Evolutionary conservation across 2,113 vertebrate species (phyloP).

Genomic region (Galbula dea): DNA sequence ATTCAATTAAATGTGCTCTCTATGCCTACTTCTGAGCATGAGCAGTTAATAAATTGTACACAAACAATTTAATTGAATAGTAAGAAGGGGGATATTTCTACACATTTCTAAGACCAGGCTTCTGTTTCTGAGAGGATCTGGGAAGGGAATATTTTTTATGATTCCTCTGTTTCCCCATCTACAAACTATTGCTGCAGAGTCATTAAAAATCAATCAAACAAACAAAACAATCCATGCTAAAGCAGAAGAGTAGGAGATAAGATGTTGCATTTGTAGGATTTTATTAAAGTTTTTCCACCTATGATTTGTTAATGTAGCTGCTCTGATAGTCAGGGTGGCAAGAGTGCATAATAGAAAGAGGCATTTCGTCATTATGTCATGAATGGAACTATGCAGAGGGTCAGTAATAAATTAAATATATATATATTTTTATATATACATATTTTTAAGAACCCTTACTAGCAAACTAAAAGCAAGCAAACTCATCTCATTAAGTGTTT

Average conservation of each 20-base stretch:
- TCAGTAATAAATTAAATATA: neutral
- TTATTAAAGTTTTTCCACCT: neutral
- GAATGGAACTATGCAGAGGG: neutral
- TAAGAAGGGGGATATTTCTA: neutral
- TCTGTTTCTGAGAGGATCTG: neutral
- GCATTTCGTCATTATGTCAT: neutral
- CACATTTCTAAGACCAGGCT: neutral
- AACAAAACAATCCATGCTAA: neutral
- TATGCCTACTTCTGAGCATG: neutral
- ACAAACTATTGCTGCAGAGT: neutral
- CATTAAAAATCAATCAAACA: neutral
- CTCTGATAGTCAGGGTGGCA: neutral
- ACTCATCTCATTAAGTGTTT: neutral
- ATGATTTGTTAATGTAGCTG: neutral
- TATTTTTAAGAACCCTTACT: neutral
- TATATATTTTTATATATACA: neutral
- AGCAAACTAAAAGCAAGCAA: neutral
- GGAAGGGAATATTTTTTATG: neutral
- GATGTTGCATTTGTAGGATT: neutral
- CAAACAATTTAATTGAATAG: neutral
- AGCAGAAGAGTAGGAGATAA: neutral
- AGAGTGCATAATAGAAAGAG: neutral
- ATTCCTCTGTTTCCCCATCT: neutral
- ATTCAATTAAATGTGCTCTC: neutral
- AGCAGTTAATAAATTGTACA: neutral